These are phyloP conservation scores for rat (Rattus norvegicus) DNA, from an alignment of 2,113 vertebrate species.

Conservation along the genomic window DNA sequence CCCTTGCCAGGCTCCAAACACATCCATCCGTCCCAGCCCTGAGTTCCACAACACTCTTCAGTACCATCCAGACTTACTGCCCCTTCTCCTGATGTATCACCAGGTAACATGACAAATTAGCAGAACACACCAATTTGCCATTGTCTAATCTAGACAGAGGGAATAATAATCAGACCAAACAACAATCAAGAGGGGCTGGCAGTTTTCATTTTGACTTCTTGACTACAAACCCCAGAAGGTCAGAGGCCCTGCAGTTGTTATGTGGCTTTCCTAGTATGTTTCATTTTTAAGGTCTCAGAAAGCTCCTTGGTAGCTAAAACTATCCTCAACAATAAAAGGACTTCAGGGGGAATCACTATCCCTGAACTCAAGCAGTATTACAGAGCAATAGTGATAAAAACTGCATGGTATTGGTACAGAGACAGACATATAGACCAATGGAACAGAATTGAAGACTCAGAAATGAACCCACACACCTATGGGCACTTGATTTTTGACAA, in stretches of 20 bases:
- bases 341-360: too few relatives aligned
- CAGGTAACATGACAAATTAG: background rate
- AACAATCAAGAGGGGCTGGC: background rate
- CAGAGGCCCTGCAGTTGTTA: background rate
- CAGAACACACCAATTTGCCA: background rate
- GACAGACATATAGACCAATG: too few relatives aligned
- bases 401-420: too few relatives aligned
- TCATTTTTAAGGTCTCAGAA: background rate
- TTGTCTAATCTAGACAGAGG: background rate
- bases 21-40: background rate
- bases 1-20: background rate
- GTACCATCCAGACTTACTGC: background rate
- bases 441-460: too few relatives aligned
- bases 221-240: background rate
- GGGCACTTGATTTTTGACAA: too few relatives aligned
- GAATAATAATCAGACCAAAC: background rate
- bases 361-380: too few relatives aligned
- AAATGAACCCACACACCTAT: too few relatives aligned
- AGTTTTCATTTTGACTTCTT: background rate
- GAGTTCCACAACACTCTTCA: background rate
- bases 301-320: too few relatives aligned
- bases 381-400: too few relatives aligned
- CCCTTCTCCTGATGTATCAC: background rate
- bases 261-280: background rate
- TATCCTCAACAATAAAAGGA: too few relatives aligned